Conservation (phyloP, 1,140 invertebrate species). For the Calliphora vicina region DNA sequence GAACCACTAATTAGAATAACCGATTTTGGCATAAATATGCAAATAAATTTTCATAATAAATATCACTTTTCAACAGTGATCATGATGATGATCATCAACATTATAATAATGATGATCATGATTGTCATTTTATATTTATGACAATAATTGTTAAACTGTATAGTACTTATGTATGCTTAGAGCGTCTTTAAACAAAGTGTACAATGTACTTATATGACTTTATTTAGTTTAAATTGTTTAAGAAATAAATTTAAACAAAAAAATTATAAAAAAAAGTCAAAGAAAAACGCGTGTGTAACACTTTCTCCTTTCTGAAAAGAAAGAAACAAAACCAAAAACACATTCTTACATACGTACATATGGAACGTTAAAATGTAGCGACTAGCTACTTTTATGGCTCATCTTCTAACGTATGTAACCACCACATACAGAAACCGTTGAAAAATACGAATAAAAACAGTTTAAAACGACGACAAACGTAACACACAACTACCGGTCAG, state of each 20-base stretch:
- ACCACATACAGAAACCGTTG: background rate
- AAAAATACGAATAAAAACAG: no score
- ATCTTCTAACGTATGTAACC: background rate
- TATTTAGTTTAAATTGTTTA: background rate
- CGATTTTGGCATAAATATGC: no score
- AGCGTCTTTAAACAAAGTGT: background rate
- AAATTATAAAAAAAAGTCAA: background rate
- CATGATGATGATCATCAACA: background rate
- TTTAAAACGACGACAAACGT: no score
- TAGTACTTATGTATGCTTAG: background rate
- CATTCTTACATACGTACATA: no score
- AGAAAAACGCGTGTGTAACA: slow-evolving; percentile 3
- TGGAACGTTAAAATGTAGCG: no score
- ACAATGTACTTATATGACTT: background rate
- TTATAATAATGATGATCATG: background rate
- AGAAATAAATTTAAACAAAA: background rate
- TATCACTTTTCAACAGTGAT: background rate
- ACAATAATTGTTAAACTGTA: background rate
- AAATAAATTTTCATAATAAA: background rate
- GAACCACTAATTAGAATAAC: no score
- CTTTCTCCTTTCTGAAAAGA: background rate
- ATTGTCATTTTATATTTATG: background rate
- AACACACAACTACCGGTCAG: no score
- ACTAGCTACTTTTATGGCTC: background rate
- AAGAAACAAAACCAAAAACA: background rate